A percentile compares a stretch with the other conserved stretches of the same genome.
Evolutionary conservation across 2,113 vertebrate genomes (phyloP).

Genomic region (Mystacornis crossleyi): DNA sequence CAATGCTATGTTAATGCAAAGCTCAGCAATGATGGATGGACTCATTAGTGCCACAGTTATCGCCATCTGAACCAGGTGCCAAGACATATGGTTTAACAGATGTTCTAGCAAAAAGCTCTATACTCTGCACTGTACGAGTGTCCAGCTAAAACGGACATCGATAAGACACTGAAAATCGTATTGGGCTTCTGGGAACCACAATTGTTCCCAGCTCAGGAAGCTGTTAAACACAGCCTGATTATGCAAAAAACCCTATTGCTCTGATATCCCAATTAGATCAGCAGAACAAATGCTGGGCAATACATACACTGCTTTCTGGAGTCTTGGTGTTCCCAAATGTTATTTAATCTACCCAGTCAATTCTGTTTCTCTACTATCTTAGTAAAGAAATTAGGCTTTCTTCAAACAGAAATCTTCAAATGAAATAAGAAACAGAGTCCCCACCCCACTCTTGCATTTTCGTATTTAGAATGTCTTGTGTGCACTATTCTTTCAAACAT

Average conservation of each 20-base stretch:
- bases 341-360: not conserved
- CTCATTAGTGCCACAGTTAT: conserved; percentile 73
- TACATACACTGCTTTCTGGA: not conserved
- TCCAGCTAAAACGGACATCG: conserved; percentile 58
- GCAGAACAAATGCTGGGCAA: conserved; percentile 14
- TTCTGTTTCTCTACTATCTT: not conserved
- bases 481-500: not conserved
- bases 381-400: not conserved
- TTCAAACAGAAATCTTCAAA: not conserved
- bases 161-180: conserved; percentile 30
- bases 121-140: conserved; percentile 1
- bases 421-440: not conserved
- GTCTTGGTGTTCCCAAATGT: not conserved
- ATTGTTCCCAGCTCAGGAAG: conserved; percentile 20
- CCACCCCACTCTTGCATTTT: not conserved
- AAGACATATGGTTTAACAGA: conserved; percentile 81
- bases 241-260: conserved; percentile 49
- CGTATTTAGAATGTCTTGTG: not conserved
- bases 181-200: conserved; percentile 18
- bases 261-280: conserved; percentile 17
- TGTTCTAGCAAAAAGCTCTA: conserved; percentile 68
- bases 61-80: conserved; percentile 69
- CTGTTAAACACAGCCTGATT: not conserved
- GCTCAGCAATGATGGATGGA: conserved; percentile 74
- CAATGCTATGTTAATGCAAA: conserved; percentile 48